Conservation (phyloP, 1,140 invertebrate species). For the Chelonus insularis region DNA sequence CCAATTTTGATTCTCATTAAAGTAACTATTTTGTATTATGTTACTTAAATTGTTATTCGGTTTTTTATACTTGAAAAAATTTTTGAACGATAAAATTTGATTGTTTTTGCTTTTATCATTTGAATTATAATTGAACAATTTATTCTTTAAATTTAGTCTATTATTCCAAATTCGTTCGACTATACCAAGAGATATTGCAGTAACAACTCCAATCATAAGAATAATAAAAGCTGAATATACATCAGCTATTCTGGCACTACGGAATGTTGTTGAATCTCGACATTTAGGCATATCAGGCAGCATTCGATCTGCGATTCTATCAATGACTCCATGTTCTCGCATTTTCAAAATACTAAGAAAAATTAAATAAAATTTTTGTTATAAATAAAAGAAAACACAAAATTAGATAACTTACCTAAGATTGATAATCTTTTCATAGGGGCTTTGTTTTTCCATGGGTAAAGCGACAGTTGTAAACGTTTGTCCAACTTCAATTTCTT, state of each 20-base stretch:
- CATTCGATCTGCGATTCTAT: slow-evolving; percentile 47
- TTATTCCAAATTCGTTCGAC: slow-evolving; percentile 47
- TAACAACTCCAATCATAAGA: slow-evolving; percentile 42
- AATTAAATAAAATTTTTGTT: slow-evolving; percentile 4
- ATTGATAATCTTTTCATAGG: slow-evolving; percentile 57
- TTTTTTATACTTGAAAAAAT: too few species aligned
- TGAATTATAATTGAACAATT: neutral
- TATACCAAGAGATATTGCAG: slow-evolving; percentile 37
- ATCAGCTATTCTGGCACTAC: slow-evolving; percentile 51
- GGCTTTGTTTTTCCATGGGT: slow-evolving; percentile 52
- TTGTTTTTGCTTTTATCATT: neutral
- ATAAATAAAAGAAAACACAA: neutral
- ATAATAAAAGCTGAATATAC: slow-evolving; percentile 57
- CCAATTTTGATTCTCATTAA: too few species aligned
- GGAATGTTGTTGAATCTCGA: slow-evolving; percentile 44
- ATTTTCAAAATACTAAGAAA: slow-evolving; percentile 50
- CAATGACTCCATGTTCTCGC: slow-evolving; percentile 52
- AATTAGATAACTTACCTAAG: slow-evolving; percentile 40
- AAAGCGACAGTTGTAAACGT: slow-evolving; percentile 51
- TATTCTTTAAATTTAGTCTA: slow-evolving; percentile 27
- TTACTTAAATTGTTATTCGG: too few species aligned
- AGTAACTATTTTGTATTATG: too few species aligned
- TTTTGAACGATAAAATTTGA: too few species aligned
- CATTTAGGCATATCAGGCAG: slow-evolving; percentile 53
- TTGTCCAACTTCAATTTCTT: slow-evolving; percentile 48